These are phyloP conservation scores for Microcaecilia unicolor DNA, from an alignment of 2,797 vertebrate genomes.

Conservation along the genomic window DNA sequence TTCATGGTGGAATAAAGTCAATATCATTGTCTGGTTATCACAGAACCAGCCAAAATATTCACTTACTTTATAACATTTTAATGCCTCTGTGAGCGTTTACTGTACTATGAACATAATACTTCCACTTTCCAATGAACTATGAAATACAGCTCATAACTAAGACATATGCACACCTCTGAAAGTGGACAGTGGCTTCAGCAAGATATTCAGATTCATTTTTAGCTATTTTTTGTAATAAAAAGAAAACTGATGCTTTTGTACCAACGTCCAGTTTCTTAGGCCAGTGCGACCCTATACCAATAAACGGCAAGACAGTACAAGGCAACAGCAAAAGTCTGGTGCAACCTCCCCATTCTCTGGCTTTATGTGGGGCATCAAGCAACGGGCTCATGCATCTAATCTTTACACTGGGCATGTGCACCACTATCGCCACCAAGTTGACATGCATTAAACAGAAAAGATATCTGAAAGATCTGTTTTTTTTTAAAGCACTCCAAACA, in stretches of 20 bases:
- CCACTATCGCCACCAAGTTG: constrained; percentile 64
- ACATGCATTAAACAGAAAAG: constrained; percentile 78
- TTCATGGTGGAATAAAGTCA: too few relatives aligned
- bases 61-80: too few relatives aligned
- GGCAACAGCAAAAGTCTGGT: constrained; percentile 71
- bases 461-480: constrained; percentile 62
- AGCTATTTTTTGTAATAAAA: too few relatives aligned
- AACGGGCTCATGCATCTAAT: constrained; percentile 85
- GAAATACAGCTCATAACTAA: constrained; percentile 22
- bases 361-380: constrained; percentile 91
- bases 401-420: constrained; percentile 68
- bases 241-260: constrained; percentile 5
- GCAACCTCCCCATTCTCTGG: constrained; percentile 92
- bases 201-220: too few relatives aligned
- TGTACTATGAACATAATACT: constrained; percentile 14
- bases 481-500: too few relatives aligned
- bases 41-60: background rate
- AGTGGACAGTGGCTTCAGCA: constrained; percentile 35
- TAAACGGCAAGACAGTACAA: constrained; percentile 71
- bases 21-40: too few relatives aligned
- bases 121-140: constrained; percentile 9
- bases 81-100: constrained; percentile 39
- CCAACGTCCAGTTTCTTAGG: constrained; percentile 54
- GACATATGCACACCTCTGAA: constrained; percentile 44
- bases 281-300: constrained; percentile 27